Base-by-base conservation (phyloP, 2,888 invertebrate genomes). In the Protophormia terraenovae region DNA sequence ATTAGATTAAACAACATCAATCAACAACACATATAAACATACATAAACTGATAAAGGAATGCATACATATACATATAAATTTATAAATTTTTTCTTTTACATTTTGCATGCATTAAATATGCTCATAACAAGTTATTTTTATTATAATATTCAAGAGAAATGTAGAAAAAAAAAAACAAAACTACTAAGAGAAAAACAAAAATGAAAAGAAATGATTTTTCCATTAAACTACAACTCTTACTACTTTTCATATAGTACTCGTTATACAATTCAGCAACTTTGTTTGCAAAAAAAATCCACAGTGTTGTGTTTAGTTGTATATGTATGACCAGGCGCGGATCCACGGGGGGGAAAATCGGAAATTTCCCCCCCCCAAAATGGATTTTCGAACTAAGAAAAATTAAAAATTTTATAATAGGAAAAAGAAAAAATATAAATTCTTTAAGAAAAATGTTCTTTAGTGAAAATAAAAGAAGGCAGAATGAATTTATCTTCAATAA, bases 181-280 rank as follows among this genome's bases (percentile, higher is more conserved):
- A 35, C 14, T 29, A 29, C 24, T 29, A 47, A 45, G 24, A 53
- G 45, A 16, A 62, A 75, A 75, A 53, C 14, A 24, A 19, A 24
- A 75, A 55, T 66, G 53, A 64, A 55, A 53, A 55, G 38, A 22
- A 76, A 69, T 60, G 35, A 60, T 60, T 69, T 78, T 78, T 45
- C 14, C 69, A 47, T 69, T 69, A 50, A 55, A 55, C 64, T 53
- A 47, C 66, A 62, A 62, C 27, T 27, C 5, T 1, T 10, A 53
- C 47, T 16, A 38, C 38, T 7, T 64, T 53, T 64, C 72, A 60
- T 60, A 27, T 12, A 19, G 27, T 14, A 75, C 75, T 64, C 64
- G 64, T 53, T 60, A 55, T 76, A 50, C 78, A 58, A 69, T 47
- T 69, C 78, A 60, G 60, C 78, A 78, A 78, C 14, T 78, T 78